Conservation (phyloP, 2,888 invertebrate genomes). For the Cantharis lateralis region DNA sequence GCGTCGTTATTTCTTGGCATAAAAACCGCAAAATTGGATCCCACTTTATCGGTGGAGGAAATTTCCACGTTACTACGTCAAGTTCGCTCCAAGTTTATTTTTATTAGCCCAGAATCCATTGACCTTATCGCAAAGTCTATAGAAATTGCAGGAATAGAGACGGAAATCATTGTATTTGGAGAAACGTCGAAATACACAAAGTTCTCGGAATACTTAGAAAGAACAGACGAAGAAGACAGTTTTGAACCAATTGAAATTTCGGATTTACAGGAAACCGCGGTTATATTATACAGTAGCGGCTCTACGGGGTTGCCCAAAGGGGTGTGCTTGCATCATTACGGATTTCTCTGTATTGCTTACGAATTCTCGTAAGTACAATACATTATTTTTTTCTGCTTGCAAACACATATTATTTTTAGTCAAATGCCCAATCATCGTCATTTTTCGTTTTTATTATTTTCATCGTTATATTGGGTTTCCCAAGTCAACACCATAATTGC, state of each 20-base stretch:
- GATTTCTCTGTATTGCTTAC: neutral
- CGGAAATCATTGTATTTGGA: constrained; percentile 45
- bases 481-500: neutral
- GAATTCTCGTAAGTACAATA: neutral
- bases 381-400: neutral
- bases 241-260: constrained; percentile 27
- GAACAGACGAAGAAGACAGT: constrained; percentile 25
- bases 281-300: constrained; percentile 40
- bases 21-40: constrained; percentile 41
- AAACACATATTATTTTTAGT: neutral
- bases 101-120: constrained; percentile 42
- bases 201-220: constrained; percentile 37
- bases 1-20: constrained; percentile 38
- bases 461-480: neutral
- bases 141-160: constrained; percentile 33
- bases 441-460: neutral
- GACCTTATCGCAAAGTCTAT: constrained; percentile 30
- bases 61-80: constrained; percentile 44
- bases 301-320: constrained; percentile 39
- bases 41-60: constrained; percentile 39
- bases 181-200: constrained; percentile 30
- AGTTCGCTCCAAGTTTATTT: constrained; percentile 40
- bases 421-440: too few relatives aligned
- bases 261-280: constrained; percentile 25
- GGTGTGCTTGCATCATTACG: constrained; percentile 33